A percentile compares a stretch with the other conserved stretches of the same genome.
Conservation (phyloP, 2,888 invertebrate species). For the Sinopyrophorus schimmeli region DNA sequence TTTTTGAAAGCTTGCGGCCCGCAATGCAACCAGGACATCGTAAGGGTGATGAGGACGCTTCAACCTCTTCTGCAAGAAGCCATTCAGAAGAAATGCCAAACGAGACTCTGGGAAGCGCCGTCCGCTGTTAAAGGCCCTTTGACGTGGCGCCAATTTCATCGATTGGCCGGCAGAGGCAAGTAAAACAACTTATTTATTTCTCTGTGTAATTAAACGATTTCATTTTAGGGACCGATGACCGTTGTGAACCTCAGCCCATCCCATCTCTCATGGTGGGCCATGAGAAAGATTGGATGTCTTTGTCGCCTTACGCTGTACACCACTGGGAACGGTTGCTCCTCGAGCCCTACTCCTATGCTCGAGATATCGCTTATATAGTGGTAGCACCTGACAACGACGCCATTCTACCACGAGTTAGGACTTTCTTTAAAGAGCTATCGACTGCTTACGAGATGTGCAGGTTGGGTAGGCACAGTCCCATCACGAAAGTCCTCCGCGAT, state of each 20-base stretch:
- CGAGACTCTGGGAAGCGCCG: constrained; percentile 88
- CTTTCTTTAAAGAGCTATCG: constrained; percentile 91
- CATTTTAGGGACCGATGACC: constrained; percentile 75
- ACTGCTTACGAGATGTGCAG: constrained; percentile 94
- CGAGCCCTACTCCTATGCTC: constrained; percentile 93
- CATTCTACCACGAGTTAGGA: constrained; percentile 74
- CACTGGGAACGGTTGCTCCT: constrained; percentile 98
- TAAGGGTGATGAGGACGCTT: constrained; percentile 85
- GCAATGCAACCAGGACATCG: constrained; percentile 87
- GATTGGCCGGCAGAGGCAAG: constrained; percentile 81
- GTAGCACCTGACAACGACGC: constrained; percentile 91
- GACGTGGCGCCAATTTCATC: constrained; percentile 98
- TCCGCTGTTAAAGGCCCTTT: constrained; percentile 93
- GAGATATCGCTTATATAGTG: constrained; percentile 94
- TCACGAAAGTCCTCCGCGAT: constrained; percentile 80
- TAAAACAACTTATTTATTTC: not conserved
- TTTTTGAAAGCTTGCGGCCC: constrained; percentile 83
- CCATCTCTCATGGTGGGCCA: constrained; percentile 92
- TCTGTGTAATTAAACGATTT: not conserved
- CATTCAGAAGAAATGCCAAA: constrained; percentile 88
- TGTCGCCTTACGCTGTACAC: constrained; percentile 91
- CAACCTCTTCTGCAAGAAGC: constrained; percentile 94
- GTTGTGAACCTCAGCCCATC: constrained; percentile 96
- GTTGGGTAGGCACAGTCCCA: constrained; percentile 90
- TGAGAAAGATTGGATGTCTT: constrained; percentile 92